These are phyloP conservation scores for Perithous albicinctus DNA, from an alignment of 2,888 invertebrate genomes.

Conservation along the genomic window DNA sequence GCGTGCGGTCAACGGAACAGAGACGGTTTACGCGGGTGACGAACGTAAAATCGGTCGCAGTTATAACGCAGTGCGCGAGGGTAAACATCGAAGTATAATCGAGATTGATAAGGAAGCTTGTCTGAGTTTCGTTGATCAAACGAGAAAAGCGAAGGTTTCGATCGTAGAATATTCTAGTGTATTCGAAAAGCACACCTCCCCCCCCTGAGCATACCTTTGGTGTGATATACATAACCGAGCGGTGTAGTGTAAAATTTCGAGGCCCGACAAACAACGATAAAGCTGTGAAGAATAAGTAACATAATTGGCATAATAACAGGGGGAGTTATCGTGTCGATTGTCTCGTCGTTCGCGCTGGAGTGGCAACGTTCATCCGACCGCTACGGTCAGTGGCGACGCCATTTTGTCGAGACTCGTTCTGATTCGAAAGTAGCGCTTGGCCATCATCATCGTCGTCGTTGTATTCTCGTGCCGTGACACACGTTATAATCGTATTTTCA, in stretches of 20 bases:
- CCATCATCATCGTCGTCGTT: constrained; percentile 52
- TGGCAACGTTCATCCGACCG: constrained; percentile 74
- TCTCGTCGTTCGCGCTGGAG: constrained; percentile 75
- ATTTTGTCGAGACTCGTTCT: constrained; percentile 78
- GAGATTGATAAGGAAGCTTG: background rate
- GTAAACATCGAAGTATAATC: background rate
- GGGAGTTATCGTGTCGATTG: constrained; percentile 38
- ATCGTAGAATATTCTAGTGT: background rate
- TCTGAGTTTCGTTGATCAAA: too few species aligned
- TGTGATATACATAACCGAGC: too few species aligned
- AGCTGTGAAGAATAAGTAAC: background rate
- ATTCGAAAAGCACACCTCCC: too few species aligned
- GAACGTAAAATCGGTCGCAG: constrained; percentile 2
- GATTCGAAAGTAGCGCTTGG: constrained; percentile 71
- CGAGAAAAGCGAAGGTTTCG: constrained; percentile 21
- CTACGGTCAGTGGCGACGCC: constrained; percentile 81
- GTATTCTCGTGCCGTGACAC: constrained; percentile 61
- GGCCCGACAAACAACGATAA: background rate
- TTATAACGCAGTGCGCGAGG: background rate
- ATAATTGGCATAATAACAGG: constrained; percentile 17
- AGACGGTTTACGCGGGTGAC: constrained; percentile 27
- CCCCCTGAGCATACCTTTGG: too few species aligned
- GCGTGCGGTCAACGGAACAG: constrained; percentile 40
- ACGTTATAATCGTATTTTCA: constrained; percentile 11
- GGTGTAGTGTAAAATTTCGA: too few species aligned